phyloP scores from a whole-genome alignment of 2,797 vertebrate species.

The Acomys russatus region DNA sequence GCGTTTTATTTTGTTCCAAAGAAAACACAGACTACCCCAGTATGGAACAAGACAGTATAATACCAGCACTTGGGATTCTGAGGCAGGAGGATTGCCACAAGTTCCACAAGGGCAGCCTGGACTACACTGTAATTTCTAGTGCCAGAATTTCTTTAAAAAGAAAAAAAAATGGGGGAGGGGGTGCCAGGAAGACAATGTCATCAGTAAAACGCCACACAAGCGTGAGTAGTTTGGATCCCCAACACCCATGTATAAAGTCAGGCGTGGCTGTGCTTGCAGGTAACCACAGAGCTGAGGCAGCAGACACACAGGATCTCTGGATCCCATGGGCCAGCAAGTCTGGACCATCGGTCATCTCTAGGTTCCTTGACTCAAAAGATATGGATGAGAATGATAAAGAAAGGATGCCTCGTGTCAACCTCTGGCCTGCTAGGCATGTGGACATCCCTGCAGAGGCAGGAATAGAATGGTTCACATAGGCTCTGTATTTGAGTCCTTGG shows the following conservation, averaged over 20 bases:
- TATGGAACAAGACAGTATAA: background rate
- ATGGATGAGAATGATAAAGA: background rate
- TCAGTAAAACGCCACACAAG: background rate
- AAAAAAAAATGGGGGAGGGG: background rate
- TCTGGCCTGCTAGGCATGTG: background rate
- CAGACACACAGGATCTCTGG: background rate
- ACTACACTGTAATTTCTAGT: background rate
- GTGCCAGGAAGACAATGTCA: background rate
- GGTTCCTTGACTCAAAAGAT: background rate
- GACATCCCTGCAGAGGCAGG: background rate
- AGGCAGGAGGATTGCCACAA: background rate
- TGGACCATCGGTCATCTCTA: background rate
- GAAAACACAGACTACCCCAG: conserved; percentile 13
- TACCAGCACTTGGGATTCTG: background rate
- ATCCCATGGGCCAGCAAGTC: background rate
- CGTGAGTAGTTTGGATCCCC: background rate
- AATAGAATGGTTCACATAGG: background rate
- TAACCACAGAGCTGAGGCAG: background rate
- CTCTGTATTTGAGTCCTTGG: background rate
- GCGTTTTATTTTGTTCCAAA: conserved; percentile 40
- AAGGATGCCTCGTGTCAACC: background rate
- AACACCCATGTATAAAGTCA: background rate
- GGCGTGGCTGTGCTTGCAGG: background rate
- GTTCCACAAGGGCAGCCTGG: background rate
- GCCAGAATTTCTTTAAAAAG: background rate